Evolutionary conservation across 2,113 vertebrate species (phyloP).

Genomic region (Pygoscelis adeliae): DNA sequence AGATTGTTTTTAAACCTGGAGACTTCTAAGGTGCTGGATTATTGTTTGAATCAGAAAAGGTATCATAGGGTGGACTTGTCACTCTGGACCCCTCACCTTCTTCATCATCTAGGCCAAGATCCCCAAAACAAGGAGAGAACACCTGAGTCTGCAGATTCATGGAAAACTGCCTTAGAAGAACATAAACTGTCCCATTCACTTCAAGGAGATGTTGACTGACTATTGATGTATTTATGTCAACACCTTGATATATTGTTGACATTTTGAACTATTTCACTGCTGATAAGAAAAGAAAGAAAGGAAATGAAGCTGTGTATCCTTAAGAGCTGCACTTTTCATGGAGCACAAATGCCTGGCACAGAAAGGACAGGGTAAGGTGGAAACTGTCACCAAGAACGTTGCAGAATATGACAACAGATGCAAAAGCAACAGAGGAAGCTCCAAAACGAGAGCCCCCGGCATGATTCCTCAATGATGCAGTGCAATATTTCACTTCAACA

Average conservation of each 20-base stretch:
- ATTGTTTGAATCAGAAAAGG: neutral
- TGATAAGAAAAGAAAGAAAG: neutral
- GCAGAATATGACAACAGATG: neutral
- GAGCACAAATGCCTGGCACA: neutral
- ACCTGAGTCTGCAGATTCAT: neutral
- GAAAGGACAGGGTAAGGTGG: neutral
- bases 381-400: neutral
- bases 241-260: neutral
- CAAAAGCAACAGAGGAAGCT: neutral
- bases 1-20: neutral
- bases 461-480: neutral
- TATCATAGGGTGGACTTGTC: neutral
- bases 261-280: neutral
- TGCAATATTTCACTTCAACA: neutral
- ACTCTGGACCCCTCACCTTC: neutral
- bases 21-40: neutral
- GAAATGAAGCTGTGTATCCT: neutral
- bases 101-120: neutral
- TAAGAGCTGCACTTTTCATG: neutral
- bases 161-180: neutral
- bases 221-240: neutral
- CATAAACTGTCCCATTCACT: neutral
- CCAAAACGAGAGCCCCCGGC: neutral
- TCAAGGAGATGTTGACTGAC: accelerated
- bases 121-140: neutral